Evolutionary conservation across 2,888 invertebrate genomes (phyloP).

Genomic region (Agrochola lychnidis): DNA sequence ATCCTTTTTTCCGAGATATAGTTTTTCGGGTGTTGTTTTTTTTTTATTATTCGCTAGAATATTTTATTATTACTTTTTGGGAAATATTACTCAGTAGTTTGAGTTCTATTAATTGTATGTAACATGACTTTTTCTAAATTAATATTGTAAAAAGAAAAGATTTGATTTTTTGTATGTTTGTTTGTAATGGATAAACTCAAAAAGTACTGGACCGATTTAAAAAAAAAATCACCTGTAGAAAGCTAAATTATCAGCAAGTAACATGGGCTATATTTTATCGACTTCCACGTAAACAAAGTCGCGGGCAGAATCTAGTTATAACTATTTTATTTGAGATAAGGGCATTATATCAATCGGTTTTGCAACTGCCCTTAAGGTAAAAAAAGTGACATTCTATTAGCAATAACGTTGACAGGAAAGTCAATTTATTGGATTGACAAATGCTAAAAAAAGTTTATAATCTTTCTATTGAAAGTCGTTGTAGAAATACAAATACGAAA

Average conservation of each 20-base stretch:
- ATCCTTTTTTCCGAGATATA: not conserved
- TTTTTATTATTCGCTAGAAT: constrained; percentile 11
- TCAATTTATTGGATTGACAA: not conserved
- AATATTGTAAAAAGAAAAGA: too few relatives aligned
- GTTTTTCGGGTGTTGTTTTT: constrained; percentile 10
- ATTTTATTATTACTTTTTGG: not conserved
- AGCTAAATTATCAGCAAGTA: too few relatives aligned
- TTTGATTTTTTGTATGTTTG: too few relatives aligned
- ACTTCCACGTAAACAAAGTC: too few relatives aligned
- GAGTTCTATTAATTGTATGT: not conserved
- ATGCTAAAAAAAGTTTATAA: not conserved
- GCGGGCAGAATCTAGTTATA: too few relatives aligned
- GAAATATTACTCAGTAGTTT: not conserved
- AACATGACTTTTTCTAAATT: not conserved
- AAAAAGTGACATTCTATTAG: not conserved
- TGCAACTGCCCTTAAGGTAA: not conserved
- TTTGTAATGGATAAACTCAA: too few relatives aligned
- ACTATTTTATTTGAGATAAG: not conserved
- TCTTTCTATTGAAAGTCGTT: too few relatives aligned
- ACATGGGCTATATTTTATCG: too few relatives aligned
- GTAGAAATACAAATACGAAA: too few relatives aligned
- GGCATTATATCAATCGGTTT: not conserved
- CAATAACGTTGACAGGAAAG: not conserved
- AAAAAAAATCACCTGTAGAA: too few relatives aligned
- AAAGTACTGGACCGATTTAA: too few relatives aligned